Base-by-base conservation (phyloP, 2,888 invertebrate genomes). In the Drosophila vallismaia region DNA sequence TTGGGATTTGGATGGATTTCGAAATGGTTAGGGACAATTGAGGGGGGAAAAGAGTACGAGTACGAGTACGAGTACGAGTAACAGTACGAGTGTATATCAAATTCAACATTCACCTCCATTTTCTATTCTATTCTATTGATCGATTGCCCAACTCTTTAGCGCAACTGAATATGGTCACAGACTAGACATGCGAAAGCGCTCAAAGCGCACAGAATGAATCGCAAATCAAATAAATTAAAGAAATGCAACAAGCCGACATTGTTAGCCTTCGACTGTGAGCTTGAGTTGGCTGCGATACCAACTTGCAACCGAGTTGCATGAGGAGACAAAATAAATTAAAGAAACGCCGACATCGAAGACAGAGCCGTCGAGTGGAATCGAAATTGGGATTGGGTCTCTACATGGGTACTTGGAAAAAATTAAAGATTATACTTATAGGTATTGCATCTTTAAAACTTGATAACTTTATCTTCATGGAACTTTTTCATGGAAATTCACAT, bases 271-370 rank as follows among this genome's bases (percentile, higher is more conserved):
- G 56, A 57, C 59, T 68, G 45, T 45, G 70, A 31, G 36, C 36
- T 31, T 26, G 46, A 63, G 53, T 28, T 69, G 57, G 72, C 67
- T 71, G 56, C 62, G 57, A 8, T 24, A 19, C 24, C 44, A 10
- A 42, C 45, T 40, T 58, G 52, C 48, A 31, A 38, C 49, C 46
- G 45, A 67, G 52, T 80, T 62, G 80, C 80, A 80, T 80, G 80
- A 77, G 78, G 59, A 77, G 70, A 74, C 78, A 76, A 84, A 77
- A 84, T 80, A 80, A 80, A 80, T 80, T 84, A 80, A 80, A 74
- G 78, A 54, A 59, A 62, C 76, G 64, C 64, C 79, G 50, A 33
- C 51, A 38, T 45, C 53, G 53, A 24, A 48, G 62, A 70, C 54
- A 46, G 48, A 58, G 49, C 46, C 64, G 48, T 33, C 59, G 51